Evolutionary conservation across 1,140 invertebrate genomes (phyloP).

Genomic region (Tetranychus cinnabarinus): DNA sequence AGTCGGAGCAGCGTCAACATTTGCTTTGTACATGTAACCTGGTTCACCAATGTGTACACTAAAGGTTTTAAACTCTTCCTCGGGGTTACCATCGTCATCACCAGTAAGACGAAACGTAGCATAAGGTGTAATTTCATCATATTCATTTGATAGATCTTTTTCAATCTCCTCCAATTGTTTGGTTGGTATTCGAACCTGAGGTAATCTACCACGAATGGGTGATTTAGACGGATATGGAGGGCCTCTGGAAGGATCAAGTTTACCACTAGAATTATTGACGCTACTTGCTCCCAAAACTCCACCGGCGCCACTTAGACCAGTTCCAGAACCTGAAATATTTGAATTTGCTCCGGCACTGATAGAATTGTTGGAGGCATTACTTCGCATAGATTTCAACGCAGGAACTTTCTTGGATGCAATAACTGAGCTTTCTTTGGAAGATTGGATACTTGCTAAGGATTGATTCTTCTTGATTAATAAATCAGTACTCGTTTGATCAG

Average conservation of each 20-base stretch:
- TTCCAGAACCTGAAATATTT: too few relatives aligned
- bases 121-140: conserved; percentile 15
- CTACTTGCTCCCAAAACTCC: too few relatives aligned
- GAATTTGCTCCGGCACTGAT: too few relatives aligned
- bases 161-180: not conserved
- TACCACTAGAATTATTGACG: too few relatives aligned
- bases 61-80: conserved; percentile 13
- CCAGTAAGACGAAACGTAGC: conserved; percentile 14
- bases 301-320: too few relatives aligned
- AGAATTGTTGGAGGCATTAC: not conserved
- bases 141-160: conserved; percentile 1
- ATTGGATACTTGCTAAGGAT: not conserved
- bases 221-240: not conserved
- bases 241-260: too few relatives aligned
- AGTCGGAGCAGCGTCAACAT: not conserved
- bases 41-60: conserved; percentile 13
- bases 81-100: conserved; percentile 2
- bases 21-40: conserved; percentile 6
- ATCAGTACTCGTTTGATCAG: not conserved
- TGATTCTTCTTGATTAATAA: not conserved
- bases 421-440: not conserved
- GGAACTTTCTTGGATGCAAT: not conserved
- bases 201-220: not conserved
- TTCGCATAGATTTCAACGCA: not conserved
- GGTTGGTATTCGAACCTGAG: not conserved